Base-by-base conservation (phyloP, 2,797 vertebrate species). In the Hemibagrus guttatus region DNA sequence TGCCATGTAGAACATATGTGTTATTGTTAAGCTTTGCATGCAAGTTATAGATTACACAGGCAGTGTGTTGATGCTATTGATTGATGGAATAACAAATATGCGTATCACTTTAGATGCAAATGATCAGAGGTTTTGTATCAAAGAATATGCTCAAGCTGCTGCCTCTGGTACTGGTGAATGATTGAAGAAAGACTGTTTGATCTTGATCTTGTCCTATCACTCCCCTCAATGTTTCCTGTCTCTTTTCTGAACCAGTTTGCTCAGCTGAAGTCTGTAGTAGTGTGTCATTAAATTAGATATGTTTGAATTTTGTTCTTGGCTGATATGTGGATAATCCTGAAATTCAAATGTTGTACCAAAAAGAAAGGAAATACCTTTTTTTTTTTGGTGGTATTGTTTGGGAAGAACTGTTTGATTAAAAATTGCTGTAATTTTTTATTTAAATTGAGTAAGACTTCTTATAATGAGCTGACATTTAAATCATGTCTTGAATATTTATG, bases 81-180 rank as follows among this genome's bases (percentile, higher is more conserved):
- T 95, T 93, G 95, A 95, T 94, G 94, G 93, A 94, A 95, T 94
- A 94, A 94, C 93, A 95, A 95, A 95, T 92, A 94, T 93, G 84
- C 91, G 94, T 94, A 95, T 95, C 93, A 94, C 95, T 95, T 94
- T 94, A 95, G 94, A 95, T 95, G 94, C 94, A 95, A 95, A 96
- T 94, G 94, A 95, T 96, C 94, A 94, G 84, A 86, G 90, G 89
- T 49, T 91, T 91, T 92, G 91, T 87, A 88, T 90, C 83, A 90
- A 86, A 87, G 87, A 85, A 86, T 74, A 87, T 63, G 59, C 78
- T 64, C 39, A 64, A 64, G 88, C 79, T 83, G 87, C 85, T 54
- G 83, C 85, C 69, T 72, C 63, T 81, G 85, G 80, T 74, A 78
- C 63, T 80, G 75, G 74, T 81, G 81, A 86, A 85, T 88, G 83